Evolutionary conservation across 2,797 vertebrate genomes (phyloP), one percentile per base, ranked within the genome.

Genomic region (Vultur gryphus): DNA sequence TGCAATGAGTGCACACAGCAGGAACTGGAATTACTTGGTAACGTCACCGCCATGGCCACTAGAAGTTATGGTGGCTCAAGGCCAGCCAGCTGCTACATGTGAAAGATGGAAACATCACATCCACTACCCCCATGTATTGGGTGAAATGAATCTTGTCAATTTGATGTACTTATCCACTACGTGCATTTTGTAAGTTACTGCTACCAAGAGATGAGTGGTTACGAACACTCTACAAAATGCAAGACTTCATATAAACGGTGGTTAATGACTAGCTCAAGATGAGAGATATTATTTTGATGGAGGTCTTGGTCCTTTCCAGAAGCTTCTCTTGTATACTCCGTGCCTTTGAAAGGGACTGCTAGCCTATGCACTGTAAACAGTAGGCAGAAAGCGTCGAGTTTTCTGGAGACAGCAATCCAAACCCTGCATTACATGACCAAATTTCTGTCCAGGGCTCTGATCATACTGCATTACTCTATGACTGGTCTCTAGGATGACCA

Each of bases 1-100:
- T 0, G 69, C 75, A 72, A 39, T 0, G 5, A 64, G 20, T 2
- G 3, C 3, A 5, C 64, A 2, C 31, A 1, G 9, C 54, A 55
- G 64, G 73, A 90, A 29, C 35, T 11, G 24, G 55, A 58, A 49
- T 72, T 39, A 4, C 49, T 72, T 3, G 0, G 35, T 11, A 33
- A 44, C 3, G 54, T 44, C 71, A 70, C 58, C 5, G 15, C 57
- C 58, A 25, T 0, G 16, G 70, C 77, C 71, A 35, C 54, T 0
- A 7, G 33, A 83, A 61, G 44, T 39, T 26, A 52, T 0, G 0
- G 44, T 33, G 75, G 64, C 67, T 79, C 77, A 71, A 55, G 83
- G n/a, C 25, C 71, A 76, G 44, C 16, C 62, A 94, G 72, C 39
- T 71, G 52, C n/a, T 16, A 24, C 41, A 11, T 5, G 16, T 16